These are phyloP conservation scores for Samia ricini DNA, from an alignment of 1,140 invertebrate species.

Conservation along the genomic window DNA sequence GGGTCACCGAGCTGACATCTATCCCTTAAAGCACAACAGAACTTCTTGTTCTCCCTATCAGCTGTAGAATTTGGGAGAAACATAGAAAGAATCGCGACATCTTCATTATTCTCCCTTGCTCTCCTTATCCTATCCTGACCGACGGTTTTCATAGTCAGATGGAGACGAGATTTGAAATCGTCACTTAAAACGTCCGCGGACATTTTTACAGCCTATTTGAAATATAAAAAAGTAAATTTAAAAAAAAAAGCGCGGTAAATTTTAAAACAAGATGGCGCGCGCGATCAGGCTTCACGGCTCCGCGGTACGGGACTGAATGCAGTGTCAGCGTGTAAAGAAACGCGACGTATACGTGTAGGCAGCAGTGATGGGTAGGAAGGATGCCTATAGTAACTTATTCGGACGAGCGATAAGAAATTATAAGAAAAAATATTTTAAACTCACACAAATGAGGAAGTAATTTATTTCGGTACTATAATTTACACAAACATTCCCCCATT, in stretches of 20 bases:
- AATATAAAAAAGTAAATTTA: slow-evolving; percentile 21
- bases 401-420: background rate
- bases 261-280: slow-evolving; percentile 24
- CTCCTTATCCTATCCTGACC: slow-evolving; percentile 86
- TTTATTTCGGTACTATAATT: no score
- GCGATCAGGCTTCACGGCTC: slow-evolving; percentile 59
- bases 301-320: slow-evolving; percentile 51
- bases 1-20: slow-evolving; percentile 88
- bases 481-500: no score
- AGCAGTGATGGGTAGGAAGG: background rate
- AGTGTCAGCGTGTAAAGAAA: slow-evolving; percentile 20
- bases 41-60: slow-evolving; percentile 84
- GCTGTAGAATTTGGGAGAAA: slow-evolving; percentile 84
- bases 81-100: slow-evolving; percentile 90
- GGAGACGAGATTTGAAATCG: slow-evolving; percentile 84
- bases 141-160: slow-evolving; percentile 86
- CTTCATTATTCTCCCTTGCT: slow-evolving; percentile 89
- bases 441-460: background rate
- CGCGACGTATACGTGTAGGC: slow-evolving; percentile 28
- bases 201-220: slow-evolving; percentile 69
- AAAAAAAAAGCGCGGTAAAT: slow-evolving; percentile 35
- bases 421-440: background rate
- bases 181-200: slow-evolving; percentile 87
- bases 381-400: background rate
- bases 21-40: slow-evolving; percentile 85